Percentiles rank a stretch among this genome's conserved stretches.
Evolutionary conservation across 2,888 invertebrate genomes (phyloP).

Genomic region (Pachydiplax longipennis): DNA sequence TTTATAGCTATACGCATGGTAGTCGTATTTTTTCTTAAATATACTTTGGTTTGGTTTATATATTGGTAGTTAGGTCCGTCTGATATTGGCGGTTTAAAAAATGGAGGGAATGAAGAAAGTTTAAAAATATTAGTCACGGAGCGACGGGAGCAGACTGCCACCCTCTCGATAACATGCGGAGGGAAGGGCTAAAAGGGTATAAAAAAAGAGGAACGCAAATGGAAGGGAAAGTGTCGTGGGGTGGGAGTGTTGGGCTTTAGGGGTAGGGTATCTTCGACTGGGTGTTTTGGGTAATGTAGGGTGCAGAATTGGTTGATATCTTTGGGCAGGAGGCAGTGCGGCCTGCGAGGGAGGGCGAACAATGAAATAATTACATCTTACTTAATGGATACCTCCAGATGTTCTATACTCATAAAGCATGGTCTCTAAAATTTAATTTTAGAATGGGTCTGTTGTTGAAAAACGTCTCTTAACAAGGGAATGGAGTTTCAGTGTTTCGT

Average conservation of each 20-base stretch:
- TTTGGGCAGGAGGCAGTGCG: background rate
- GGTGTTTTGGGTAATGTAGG: background rate
- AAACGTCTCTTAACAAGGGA: no score
- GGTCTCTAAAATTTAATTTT: background rate
- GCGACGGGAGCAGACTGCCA: background rate
- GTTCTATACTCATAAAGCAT: background rate
- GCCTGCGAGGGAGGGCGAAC: background rate
- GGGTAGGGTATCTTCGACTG: background rate
- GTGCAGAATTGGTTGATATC: background rate
- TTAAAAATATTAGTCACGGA: background rate
- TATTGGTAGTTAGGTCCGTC: background rate
- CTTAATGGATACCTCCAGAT: background rate
- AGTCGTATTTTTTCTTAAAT: no score
- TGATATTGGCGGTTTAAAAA: background rate
- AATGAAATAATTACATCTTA: background rate
- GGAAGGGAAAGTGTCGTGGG: background rate
- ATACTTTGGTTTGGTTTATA: no score
- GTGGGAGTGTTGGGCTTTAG: background rate
- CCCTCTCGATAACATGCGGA: background rate
- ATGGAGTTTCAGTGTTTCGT: no score
- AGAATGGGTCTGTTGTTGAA: background rate
- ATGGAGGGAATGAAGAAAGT: background rate
- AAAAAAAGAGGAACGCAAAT: background rate
- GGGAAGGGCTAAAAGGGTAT: background rate
- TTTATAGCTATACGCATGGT: no score